Conservation (phyloP, 2,888 invertebrate species). For the Brenthis ino region DNA sequence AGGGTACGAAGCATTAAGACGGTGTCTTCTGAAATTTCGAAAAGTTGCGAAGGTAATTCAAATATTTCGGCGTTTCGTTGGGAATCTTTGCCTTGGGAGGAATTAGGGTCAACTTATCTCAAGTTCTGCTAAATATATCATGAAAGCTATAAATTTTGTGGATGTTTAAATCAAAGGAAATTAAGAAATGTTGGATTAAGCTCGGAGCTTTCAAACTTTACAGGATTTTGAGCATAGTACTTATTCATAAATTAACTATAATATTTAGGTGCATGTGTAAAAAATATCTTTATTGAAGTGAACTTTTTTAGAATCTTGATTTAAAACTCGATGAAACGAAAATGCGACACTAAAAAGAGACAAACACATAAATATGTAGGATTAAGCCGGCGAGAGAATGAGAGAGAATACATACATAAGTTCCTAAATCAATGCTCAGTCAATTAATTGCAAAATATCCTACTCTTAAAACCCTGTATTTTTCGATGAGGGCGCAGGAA, state of each 20-base stretch:
- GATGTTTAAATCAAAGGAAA: slow-evolving; percentile 21
- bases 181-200: slow-evolving; percentile 10
- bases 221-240: not conserved
- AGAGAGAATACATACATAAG: too few relatives aligned
- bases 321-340: too few relatives aligned
- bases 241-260: not conserved
- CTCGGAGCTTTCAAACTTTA: not conserved
- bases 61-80: slow-evolving; percentile 35
- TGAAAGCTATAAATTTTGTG: slow-evolving; percentile 28
- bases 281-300: too few relatives aligned
- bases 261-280: not conserved
- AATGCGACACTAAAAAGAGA: too few relatives aligned
- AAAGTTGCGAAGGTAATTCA: slow-evolving; percentile 44
- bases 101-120: slow-evolving; percentile 34
- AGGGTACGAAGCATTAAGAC: slow-evolving; percentile 29
- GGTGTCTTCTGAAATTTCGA: slow-evolving; percentile 39
- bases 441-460: not conserved
- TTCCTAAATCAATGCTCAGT: not conserved
- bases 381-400: too few relatives aligned
- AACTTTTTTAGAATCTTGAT: too few relatives aligned
- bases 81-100: slow-evolving; percentile 30
- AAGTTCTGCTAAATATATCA: slow-evolving; percentile 30
- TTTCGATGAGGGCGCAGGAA: slow-evolving; percentile 7
- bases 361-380: too few relatives aligned
- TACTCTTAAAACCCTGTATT: not conserved